Percentiles rank a stretch among this genome's conserved stretches.
These are phyloP conservation scores for Peribatodes rhomboidaria DNA, from an alignment of 2,888 invertebrate species.

Conservation along the genomic window DNA sequence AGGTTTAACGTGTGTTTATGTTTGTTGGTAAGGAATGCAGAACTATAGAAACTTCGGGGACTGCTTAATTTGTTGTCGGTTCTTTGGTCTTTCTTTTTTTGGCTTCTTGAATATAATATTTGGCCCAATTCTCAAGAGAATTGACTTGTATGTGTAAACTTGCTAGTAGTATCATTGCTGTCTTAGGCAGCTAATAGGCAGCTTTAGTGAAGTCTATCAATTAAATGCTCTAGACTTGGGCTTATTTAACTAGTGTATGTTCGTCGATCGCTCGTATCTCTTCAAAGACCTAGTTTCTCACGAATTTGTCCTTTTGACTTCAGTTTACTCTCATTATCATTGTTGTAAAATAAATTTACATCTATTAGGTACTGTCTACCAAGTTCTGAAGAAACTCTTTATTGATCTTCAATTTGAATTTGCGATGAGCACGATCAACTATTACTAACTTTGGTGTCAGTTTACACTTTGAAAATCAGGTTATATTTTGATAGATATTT, in stretches of 20 bases:
- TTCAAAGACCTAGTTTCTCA: neutral
- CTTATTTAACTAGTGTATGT: neutral
- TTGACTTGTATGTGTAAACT: too few relatives aligned
- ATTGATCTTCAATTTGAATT: conserved; percentile 39
- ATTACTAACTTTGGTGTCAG: conserved; percentile 31
- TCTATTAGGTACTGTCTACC: conserved; percentile 26
- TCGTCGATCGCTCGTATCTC: neutral
- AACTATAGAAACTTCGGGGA: conserved; percentile 1
- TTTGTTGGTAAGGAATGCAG: conserved; percentile 33
- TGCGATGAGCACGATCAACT: conserved; percentile 31
- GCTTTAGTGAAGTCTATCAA: too few relatives aligned
- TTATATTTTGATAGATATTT: conserved; percentile 39
- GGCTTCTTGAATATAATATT: neutral
- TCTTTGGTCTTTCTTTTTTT: neutral
- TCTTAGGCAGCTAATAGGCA: too few relatives aligned
- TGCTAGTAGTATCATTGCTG: too few relatives aligned
- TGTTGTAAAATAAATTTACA: conserved; percentile 26
- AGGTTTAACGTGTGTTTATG: conserved; percentile 42
- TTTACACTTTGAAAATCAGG: conserved; percentile 27
- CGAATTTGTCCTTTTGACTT: conserved; percentile 19
- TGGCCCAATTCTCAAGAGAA: too few relatives aligned
- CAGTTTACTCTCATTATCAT: conserved; percentile 18
- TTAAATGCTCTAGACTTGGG: too few relatives aligned
- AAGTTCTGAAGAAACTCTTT: conserved; percentile 34
- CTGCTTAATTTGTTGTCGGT: conserved; percentile 2